Base-by-base conservation (phyloP, 2,797 vertebrate species). In the Nasua narica region DNA sequence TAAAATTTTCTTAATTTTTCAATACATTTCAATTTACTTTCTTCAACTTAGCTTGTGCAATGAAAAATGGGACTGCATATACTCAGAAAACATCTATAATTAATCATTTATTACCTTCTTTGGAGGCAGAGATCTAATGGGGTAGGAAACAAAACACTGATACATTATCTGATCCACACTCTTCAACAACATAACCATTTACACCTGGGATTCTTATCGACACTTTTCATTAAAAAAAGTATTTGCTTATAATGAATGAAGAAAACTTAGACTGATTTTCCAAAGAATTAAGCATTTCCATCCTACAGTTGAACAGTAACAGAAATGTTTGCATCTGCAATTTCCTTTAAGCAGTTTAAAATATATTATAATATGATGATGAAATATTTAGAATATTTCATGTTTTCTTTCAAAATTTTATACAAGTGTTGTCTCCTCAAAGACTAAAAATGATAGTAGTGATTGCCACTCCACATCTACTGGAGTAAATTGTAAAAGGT, bases 1-100 rank as follows among this genome's bases (percentile, higher is more conserved):
- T 62, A 97, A 97, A 97, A 76, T 90, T 69, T 85, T 92, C 37
- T 97, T 18, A 50, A 92, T 23, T 92, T 97, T 86, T 81, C 40
- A 1, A 0, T 87, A 95, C 88, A 79, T 2, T 95, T 79, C 50
- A 72, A 40, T 21, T 25, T 52, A 87, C 37, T 4, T 87, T 86
- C 35, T 83, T 67, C 74, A 50, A 5, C 92, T 84, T 87, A 82
- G 37, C 43, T 50, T 89, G 16, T 60, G 56, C 69, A 84, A 40
- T 79, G 88, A 96, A 16, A 19, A 90, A 58, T 32, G 6, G 5
- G 79, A 16, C 1, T 56, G 3, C 7, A 76, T 3, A 40, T 40
- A 5, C 7, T 94, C 43, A 91, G 54, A 94, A 78, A 96, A 72
- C 5, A 90, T 21, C 35, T 21, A 40, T 58, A 90, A 25, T 46